phyloP scores from a whole-genome alignment of 2,888 invertebrate genomes.

The Rapana venosa region DNA sequence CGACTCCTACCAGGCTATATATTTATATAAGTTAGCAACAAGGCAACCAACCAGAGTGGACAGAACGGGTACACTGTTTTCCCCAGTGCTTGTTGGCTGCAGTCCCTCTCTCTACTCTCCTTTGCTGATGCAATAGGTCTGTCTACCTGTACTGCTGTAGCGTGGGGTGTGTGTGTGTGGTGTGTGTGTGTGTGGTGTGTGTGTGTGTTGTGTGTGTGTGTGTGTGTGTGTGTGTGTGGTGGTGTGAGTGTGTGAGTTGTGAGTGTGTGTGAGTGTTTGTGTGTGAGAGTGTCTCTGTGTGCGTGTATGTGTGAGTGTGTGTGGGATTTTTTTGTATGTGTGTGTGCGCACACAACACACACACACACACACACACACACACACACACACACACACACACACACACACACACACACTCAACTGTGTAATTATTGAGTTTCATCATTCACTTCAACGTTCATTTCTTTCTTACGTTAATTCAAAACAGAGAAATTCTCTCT shows the following conservation, averaged over 20 bases:
- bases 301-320: not conserved
- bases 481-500: too few relatives aligned
- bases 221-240: not conserved
- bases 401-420: too few relatives aligned
- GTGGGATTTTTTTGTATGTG: too few relatives aligned
- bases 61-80: not conserved
- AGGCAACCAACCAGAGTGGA: too few relatives aligned
- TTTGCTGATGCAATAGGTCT: not conserved
- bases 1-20: too few relatives aligned
- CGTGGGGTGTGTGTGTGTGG: not conserved
- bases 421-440: too few relatives aligned
- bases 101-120: not conserved
- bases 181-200: slow-evolving; percentile 1
- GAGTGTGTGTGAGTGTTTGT: not conserved
- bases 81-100: not conserved
- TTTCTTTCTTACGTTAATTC: too few relatives aligned
- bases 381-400: too few relatives aligned
- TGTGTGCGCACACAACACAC: too few relatives aligned
- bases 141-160: not conserved
- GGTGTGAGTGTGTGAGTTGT: not conserved
- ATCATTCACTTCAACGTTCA: too few relatives aligned
- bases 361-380: too few relatives aligned
- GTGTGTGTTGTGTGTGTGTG: not conserved
- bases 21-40: too few relatives aligned
- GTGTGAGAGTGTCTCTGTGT: not conserved